Percentiles rank a stretch among this genome's conserved stretches.
Evolutionary conservation across 2,888 invertebrate species (phyloP).

Genomic region (Scaptomyza cyrtandrae): DNA sequence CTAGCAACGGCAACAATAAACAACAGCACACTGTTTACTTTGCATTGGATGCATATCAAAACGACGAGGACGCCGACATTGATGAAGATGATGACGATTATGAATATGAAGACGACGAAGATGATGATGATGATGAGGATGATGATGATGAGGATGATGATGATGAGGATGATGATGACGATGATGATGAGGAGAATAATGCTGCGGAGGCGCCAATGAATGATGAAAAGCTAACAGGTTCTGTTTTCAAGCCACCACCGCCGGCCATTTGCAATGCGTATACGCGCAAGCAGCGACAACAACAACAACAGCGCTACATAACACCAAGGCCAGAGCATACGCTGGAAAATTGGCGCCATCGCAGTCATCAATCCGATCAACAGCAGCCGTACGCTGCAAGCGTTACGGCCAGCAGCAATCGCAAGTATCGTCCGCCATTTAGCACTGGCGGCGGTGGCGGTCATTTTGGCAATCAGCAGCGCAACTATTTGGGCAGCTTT

Average conservation of each 20-base stretch:
- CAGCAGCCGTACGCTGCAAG: slow-evolving; percentile 34
- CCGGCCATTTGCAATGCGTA: slow-evolving; percentile 60
- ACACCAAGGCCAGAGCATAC: slow-evolving; percentile 50
- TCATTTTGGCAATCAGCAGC: slow-evolving; percentile 71
- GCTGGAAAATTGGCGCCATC: slow-evolving; percentile 83
- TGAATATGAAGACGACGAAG: slow-evolving; percentile 41
- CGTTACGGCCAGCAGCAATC: slow-evolving; percentile 48
- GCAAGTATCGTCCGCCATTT: slow-evolving; percentile 73
- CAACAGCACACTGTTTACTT: slow-evolving; percentile 73
- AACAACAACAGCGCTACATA: slow-evolving; percentile 57
- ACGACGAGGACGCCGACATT: slow-evolving; percentile 69
- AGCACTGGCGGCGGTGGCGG: slow-evolving; percentile 67
- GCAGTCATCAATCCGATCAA: slow-evolving; percentile 71
- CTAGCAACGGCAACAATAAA: slow-evolving; percentile 47
- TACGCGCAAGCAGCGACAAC: slow-evolving; percentile 67
- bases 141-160: slow-evolving; percentile 63
- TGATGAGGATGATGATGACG: slow-evolving; percentile 54
- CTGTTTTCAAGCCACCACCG: slow-evolving; percentile 32
- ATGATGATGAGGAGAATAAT: slow-evolving; percentile 59
- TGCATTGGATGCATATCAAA: slow-evolving; percentile 71
- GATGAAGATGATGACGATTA: slow-evolving; percentile 64
- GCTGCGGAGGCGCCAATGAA: slow-evolving; percentile 27
- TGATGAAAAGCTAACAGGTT: slow-evolving; percentile 8
- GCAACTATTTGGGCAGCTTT: slow-evolving; percentile 78
- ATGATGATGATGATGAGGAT: slow-evolving; percentile 44